Conservation (phyloP, 2,888 invertebrate genomes). For the Sphinx pinastri region DNA sequence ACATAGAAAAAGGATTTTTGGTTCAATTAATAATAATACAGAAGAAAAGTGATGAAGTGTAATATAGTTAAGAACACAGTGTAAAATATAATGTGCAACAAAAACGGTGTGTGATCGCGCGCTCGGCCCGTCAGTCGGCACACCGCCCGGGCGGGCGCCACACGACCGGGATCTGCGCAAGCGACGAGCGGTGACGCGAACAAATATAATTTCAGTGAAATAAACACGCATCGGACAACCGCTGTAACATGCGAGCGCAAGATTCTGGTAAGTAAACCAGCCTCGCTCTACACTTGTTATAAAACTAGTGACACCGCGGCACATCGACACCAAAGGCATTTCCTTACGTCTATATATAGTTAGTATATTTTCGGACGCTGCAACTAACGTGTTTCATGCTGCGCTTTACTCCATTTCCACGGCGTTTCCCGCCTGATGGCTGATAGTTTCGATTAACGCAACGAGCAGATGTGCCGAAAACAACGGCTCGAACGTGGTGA, state of each 20-base stretch:
- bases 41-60: not conserved
- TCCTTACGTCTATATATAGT: conserved; percentile 63
- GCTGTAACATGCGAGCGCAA: conserved; percentile 70
- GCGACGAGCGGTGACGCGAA: conserved; percentile 69
- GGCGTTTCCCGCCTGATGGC: conserved; percentile 23
- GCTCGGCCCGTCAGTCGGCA: conserved; percentile 72
- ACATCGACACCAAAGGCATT: conserved; percentile 35
- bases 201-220: conserved; percentile 74
- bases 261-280: conserved; percentile 76
- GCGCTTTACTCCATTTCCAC: conserved; percentile 44
- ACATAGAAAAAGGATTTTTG: not conserved
- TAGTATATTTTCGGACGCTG: conserved; percentile 73
- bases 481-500: not conserved
- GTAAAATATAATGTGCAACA: conserved; percentile 31
- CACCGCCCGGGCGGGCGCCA: conserved; percentile 83
- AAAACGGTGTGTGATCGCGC: conserved; percentile 40
- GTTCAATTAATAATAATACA: not conserved
- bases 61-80: conserved; percentile 34
- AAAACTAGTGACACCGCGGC: conserved; percentile 29
- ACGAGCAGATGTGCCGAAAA: not conserved
- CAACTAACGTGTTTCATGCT: conserved; percentile 60
- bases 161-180: conserved; percentile 82
- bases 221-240: conserved; percentile 71
- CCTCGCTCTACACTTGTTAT: conserved; percentile 21
- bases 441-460: conserved; percentile 23